Evolutionary conservation across 2,888 invertebrate species (phyloP), one percentile per base, ranked within the genome.

Genomic region (Eremobia ochroleuca): DNA sequence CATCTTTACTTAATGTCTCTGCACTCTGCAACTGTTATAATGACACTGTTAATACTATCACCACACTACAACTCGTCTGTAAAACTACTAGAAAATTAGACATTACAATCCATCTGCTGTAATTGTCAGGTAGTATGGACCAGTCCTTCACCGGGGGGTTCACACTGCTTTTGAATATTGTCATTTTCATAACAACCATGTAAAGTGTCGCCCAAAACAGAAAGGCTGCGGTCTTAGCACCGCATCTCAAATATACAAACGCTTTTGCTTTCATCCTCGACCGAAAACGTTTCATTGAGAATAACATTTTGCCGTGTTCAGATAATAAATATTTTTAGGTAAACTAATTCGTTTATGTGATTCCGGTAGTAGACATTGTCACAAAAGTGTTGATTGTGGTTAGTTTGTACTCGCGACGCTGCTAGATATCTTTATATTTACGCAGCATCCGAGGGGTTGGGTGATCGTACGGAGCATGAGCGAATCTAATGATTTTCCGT

Each of bases 61-160:
- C 61, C 18, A 59, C 59, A 68, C 34, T 59, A 18, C 37, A 64
- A 69, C 62, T 70, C 66, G 25, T 68, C 66, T 62, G 68, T 37
- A 64, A 72, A 59, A 43, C 28, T 37, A 49, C 21, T 43, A 79
- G 52, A 70, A 71, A 34, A 31, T 61, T 28, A 31, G 59, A 87
- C 84, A 87, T 93, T 95, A 96, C 96, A 95, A 94, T 94, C 96
- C 96, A 96, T 90, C 95, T 95, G 79, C 95, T 95, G 92, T 96
- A 95, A 92, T 96, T 96, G 92, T 97, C 96, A 95, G 95, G 94
- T 92, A 91, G 91, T 85, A 91, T 88, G 76, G 95, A 90, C 95
- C 95, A 95, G 61, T 95, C 95, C 88, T 94, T 95, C 85, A 91
- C 93, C 72, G 94, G 92, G 21, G 92, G 85, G 83, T 88, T 93